Conservation (phyloP, 2,113 vertebrate species). For the Acrocephalus kingi region DNA sequence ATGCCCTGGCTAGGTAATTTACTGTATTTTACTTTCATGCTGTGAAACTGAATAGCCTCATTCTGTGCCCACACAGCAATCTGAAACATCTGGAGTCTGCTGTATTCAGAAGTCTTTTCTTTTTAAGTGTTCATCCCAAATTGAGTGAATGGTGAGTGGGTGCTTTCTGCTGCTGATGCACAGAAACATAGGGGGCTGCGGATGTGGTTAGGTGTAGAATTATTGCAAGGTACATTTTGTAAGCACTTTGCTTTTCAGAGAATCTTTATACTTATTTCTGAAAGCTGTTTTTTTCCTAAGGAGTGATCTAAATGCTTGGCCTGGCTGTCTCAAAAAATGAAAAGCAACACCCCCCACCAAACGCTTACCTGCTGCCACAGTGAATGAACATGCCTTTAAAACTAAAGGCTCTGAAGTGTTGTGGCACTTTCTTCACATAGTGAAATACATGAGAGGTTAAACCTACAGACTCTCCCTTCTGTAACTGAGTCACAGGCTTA, state of each 20-base stretch:
- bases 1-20: constrained; percentile 40
- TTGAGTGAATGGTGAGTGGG: background rate
- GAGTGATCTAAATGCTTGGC: background rate
- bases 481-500: background rate
- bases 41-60: constrained; percentile 7
- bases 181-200: background rate
- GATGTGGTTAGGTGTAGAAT: background rate
- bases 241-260: background rate
- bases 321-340: background rate
- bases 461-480: background rate
- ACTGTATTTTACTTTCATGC: constrained; percentile 37
- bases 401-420: background rate
- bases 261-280: background rate
- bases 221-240: background rate
- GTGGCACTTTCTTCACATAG: background rate
- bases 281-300: background rate
- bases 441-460: background rate
- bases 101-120: background rate
- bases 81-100: constrained; percentile 53
- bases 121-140: background rate
- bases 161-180: background rate
- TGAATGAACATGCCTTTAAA: background rate
- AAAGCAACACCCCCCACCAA: background rate
- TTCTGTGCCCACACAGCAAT: background rate
- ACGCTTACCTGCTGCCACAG: background rate